phyloP scores from a whole-genome alignment of 2,797 vertebrate genomes.

The Sardinella longiceps region DNA sequence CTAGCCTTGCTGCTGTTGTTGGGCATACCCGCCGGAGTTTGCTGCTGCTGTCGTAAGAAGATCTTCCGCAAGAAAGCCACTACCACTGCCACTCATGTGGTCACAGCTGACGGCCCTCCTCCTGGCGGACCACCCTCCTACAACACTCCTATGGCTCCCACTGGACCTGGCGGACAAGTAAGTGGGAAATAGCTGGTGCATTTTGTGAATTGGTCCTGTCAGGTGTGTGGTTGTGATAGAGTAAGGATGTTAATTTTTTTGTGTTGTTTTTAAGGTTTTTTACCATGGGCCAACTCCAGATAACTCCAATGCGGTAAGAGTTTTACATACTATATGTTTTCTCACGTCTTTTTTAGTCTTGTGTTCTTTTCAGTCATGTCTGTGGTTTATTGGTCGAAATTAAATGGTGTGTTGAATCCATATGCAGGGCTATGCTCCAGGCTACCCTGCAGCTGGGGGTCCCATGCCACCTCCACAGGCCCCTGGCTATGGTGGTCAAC shows the following conservation, averaged over 20 bases:
- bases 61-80: constrained; percentile 63
- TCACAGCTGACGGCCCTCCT: constrained; percentile 40
- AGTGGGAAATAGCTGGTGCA: background rate
- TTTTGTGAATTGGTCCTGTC: background rate
- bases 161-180: constrained; percentile 40
- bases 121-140: constrained; percentile 54
- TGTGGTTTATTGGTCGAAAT: background rate
- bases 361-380: background rate
- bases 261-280: background rate
- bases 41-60: constrained; percentile 71
- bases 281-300: background rate
- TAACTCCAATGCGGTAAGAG: constrained; percentile 3
- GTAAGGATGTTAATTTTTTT: background rate
- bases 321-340: background rate
- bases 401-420: background rate
- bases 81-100: background rate
- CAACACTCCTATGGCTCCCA: constrained; percentile 23
- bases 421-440: constrained; percentile 31
- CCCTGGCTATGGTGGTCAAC: constrained; percentile 49
- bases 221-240: background rate
- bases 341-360: background rate
- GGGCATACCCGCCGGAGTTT: constrained; percentile 68
- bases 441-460: constrained; percentile 35
- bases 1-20: constrained; percentile 66
- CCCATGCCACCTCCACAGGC: constrained; percentile 51